Conservation (phyloP, 2,797 vertebrate species). For the Lithobates sylvaticus region DNA sequence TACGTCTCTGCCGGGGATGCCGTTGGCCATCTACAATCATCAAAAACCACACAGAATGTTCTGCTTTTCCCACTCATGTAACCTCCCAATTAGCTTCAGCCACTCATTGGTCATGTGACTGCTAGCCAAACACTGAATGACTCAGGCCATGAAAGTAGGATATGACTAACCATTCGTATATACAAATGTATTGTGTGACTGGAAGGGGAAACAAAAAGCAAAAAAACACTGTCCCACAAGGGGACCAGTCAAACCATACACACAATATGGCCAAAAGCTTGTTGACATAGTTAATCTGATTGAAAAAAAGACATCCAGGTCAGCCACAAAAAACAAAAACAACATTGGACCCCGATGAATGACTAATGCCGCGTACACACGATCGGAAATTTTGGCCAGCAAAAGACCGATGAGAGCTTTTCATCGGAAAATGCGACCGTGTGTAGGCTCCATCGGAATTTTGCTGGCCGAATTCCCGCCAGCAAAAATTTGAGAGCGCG, state of each 20-base stretch:
- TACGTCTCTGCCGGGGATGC: conserved; percentile 34
- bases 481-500: too few relatives aligned
- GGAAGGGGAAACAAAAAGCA: not conserved
- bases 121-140: conserved; percentile 5
- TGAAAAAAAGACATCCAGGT: too few relatives aligned
- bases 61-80: conserved; percentile 11
- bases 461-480: too few relatives aligned
- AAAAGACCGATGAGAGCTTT: too few relatives aligned
- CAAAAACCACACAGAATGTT: conserved; percentile 37
- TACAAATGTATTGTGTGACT: not conserved
- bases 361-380: too few relatives aligned
- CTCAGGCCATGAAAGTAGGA: not conserved
- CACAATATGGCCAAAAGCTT: not conserved
- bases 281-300: not conserved
- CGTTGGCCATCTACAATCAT: conserved; percentile 42
- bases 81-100: conserved; percentile 26
- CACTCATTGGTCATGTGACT: conserved; percentile 29
- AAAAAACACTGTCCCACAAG: not conserved
- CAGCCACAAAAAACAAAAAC: too few relatives aligned
- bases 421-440: too few relatives aligned
- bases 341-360: too few relatives aligned
- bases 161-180: not conserved
- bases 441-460: too few relatives aligned
- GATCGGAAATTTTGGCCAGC: too few relatives aligned
- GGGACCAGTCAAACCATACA: too few relatives aligned